Evolutionary conservation across 2,888 invertebrate species (phyloP), one percentile per base, ranked within the genome.

Genomic region (Cataglyphis albicans): DNA sequence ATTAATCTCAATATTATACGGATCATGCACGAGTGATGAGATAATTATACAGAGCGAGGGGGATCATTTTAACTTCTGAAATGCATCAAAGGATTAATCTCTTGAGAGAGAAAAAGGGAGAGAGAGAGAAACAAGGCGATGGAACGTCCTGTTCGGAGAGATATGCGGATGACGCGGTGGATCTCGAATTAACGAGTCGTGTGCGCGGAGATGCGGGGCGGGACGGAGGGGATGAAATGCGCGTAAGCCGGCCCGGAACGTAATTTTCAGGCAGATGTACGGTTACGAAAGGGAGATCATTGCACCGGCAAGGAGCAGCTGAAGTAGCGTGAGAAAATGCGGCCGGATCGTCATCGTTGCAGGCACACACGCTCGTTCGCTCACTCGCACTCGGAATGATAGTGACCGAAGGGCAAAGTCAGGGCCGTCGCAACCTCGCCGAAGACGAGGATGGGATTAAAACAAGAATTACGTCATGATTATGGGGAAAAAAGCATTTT

Each of bases 281-380:
- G 86, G 80, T 85, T 61, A 83, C 84, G 86, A 85, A 84, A 87
- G 90, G 87, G 90, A 88, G 90, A 89, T 89, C 87, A 76, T 87
- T 87, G 90, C 90, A 88, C 87, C 83, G 78, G 87, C 84, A 82
- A 87, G 84, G 82, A 86, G 90, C 90, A 90, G 90, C 89, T 90
- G 87, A 89, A 91, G 88, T 87, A 89, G 91, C 91, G 91, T 91
- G 91, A 91, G 91, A 91, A 91, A 90, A 86, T 85, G 86, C 85
- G 84, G 64, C 73, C 82, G 84, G 80, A n/a, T 76, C 84, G 83
- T 84, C 75, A 29, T 25, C 44, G 59, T 61, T 61, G 73, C 72
- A 78, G 83, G 61, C 81, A 55, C 52, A 61, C 52, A 70, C 55
- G 72, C 78, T 44, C 57, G 83, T 59, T 32, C 63, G 41, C 35